Conservation (phyloP, 2,113 vertebrate species). For the Dipodomys stephensi region DNA sequence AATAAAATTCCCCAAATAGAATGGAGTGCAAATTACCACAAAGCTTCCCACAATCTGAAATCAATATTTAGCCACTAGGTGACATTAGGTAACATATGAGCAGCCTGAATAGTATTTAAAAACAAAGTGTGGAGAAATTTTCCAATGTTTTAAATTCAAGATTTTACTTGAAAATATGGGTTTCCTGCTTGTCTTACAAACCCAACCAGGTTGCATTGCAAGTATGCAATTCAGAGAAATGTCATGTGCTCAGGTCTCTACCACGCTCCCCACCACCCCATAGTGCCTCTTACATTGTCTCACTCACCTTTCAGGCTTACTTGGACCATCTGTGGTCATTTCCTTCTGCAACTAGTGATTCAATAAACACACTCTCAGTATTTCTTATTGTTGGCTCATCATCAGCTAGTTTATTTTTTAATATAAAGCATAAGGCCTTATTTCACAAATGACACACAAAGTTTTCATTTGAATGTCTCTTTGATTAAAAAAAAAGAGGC, state of each 20-base stretch:
- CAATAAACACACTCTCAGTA: neutral
- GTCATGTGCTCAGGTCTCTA: neutral
- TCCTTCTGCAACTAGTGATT: neutral
- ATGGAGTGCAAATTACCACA: neutral
- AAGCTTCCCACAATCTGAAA: slow-evolving; percentile 25
- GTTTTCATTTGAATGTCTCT: neutral
- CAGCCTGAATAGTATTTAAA: slow-evolving; percentile 54
- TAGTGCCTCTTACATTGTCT: neutral
- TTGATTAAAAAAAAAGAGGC: slow-evolving; percentile 49
- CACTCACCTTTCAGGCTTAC: neutral
- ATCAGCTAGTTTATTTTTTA: neutral
- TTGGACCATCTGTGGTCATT: neutral
- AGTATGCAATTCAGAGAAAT: neutral
- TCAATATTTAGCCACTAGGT: neutral
- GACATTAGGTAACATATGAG: slow-evolving; percentile 42
- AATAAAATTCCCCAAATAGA: neutral
- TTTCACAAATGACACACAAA: neutral
- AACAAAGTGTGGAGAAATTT: slow-evolving; percentile 55
- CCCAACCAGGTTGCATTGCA: slow-evolving; percentile 44
- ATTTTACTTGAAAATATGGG: slow-evolving; percentile 69
- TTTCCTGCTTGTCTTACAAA: slow-evolving; percentile 64
- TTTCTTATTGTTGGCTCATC: neutral
- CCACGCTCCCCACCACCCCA: neutral
- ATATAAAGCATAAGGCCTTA: neutral
- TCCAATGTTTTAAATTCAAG: slow-evolving; percentile 69